Evolutionary conservation across 2,888 invertebrate species (phyloP), one percentile per base, ranked within the genome.

Genomic region (Azorinus chamasolen): DNA sequence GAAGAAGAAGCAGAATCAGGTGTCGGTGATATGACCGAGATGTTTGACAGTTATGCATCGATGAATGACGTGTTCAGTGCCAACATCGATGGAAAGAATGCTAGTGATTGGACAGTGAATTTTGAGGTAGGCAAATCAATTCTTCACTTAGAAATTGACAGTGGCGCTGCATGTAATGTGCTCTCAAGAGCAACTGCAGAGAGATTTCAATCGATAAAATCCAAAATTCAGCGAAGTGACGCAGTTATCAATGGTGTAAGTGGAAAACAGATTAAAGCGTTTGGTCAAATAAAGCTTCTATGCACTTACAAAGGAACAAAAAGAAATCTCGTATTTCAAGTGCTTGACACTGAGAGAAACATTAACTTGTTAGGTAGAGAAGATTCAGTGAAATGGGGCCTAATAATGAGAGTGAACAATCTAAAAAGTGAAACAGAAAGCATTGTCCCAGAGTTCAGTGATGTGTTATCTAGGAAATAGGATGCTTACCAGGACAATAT

Each of bases 401-500:
- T 77, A 1, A 68, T 77, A 20, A 41, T 25, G 8, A 41, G 68
- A 53, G 59, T 77, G 8, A 57, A 68, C 18, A 18, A 10, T 37
- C 57, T 68, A 2, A 20, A 61, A 37, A 51, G 51, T 22, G 22
- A 53, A 6, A 63, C 48, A 16, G 27, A 61, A 39, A 16, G 18
- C 6, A 50, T 51, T 14, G 22, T 41, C 14, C 24, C 62, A 45
- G 55, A 70, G 10, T 62, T 37, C 41, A 46, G 25, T 54, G 55
- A 62, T 24, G 54, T 70, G 5, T 55, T 14, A 41, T 46, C 14
- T 24, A 54, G 14, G 24, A 58, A 51, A 62, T 62, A n/a, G 70
- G 70, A 14, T 70, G 69, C 48, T 53, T 61, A n/a, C 69, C 69
- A n/a, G 69, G 61, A n/a, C 45, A 69, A 48, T 61, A 69, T n/a